phyloP scores from a whole-genome alignment of 2,888 invertebrate genomes.

The Hirtodrosophila histrioides region DNA sequence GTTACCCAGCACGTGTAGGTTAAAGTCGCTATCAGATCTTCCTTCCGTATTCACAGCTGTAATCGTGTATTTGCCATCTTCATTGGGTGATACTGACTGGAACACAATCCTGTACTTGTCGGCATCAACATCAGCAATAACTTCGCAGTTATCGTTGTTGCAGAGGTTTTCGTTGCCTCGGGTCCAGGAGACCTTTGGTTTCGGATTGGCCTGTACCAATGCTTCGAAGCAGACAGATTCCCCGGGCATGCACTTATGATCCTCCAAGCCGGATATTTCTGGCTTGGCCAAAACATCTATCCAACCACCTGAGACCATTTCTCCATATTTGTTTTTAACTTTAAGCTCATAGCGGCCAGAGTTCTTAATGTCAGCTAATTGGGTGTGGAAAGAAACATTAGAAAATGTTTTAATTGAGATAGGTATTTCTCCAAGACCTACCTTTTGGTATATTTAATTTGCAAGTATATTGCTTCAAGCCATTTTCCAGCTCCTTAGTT shows the following conservation, averaged over 20 bases:
- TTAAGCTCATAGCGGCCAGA: slow-evolving; percentile 92
- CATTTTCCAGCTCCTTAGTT: slow-evolving; percentile 89
- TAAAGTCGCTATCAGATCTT: slow-evolving; percentile 88
- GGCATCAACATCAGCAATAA: slow-evolving; percentile 84
- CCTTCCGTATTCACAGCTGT: slow-evolving; percentile 92
- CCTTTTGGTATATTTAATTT: slow-evolving; percentile 86
- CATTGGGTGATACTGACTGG: slow-evolving; percentile 88
- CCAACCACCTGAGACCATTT: slow-evolving; percentile 89
- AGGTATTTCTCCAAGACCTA: slow-evolving; percentile 7
- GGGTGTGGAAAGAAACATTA: background rate
- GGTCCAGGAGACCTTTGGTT: slow-evolving; percentile 93
- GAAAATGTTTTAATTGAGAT: background rate
- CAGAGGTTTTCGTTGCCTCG: slow-evolving; percentile 83
- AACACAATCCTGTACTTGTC: slow-evolving; percentile 88
- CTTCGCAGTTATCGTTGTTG: slow-evolving; percentile 84
- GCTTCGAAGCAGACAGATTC: slow-evolving; percentile 92
- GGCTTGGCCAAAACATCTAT: slow-evolving; percentile 92
- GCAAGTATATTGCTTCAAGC: slow-evolving; percentile 92
- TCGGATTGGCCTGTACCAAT: slow-evolving; percentile 94
- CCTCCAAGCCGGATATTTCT: slow-evolving; percentile 90
- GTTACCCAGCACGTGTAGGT: slow-evolving; percentile 90
- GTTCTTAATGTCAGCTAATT: slow-evolving; percentile 87
- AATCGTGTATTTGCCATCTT: slow-evolving; percentile 92
- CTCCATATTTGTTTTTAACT: slow-evolving; percentile 92
- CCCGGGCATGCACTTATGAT: slow-evolving; percentile 90